Evolutionary conservation across 2,888 invertebrate genomes (phyloP).

Genomic region (Creontiades dilutus): DNA sequence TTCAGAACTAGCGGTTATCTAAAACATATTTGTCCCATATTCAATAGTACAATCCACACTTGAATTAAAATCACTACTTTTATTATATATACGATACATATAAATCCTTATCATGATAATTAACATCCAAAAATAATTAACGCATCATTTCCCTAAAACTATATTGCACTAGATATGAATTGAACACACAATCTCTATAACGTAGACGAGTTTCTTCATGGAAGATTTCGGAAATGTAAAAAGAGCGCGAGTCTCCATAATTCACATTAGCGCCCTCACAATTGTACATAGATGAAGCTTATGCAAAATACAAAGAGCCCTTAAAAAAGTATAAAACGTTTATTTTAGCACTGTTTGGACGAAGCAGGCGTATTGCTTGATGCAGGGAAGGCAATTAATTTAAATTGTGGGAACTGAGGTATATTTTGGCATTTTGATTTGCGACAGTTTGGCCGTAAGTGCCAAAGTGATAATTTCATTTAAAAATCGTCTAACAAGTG

Average conservation of each 20-base stretch:
- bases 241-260: background rate
- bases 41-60: too few species aligned
- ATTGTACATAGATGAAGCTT: background rate
- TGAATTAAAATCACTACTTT: background rate
- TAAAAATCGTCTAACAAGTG: background rate
- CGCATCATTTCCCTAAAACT: background rate
- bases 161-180: slow-evolving; percentile 39
- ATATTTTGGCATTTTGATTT: slow-evolving; percentile 55
- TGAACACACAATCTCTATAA: slow-evolving; percentile 39
- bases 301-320: slow-evolving; percentile 33
- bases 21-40: too few species aligned
- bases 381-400: slow-evolving; percentile 29
- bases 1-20: background rate
- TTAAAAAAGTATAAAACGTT: slow-evolving; percentile 53
- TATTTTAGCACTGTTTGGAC: slow-evolving; percentile 49
- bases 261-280: background rate
- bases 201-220: background rate
- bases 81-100: background rate
- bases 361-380: slow-evolving; percentile 51
- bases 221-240: background rate
- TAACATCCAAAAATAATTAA: background rate
- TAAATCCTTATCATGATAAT: background rate
- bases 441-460: background rate
- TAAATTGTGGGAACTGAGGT: slow-evolving; percentile 37
- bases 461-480: background rate